Percentiles rank a stretch among this genome's conserved stretches.
These are phyloP conservation scores for Melanotaenia boesemani DNA, from an alignment of 2,797 vertebrate genomes.

Conservation along the genomic window DNA sequence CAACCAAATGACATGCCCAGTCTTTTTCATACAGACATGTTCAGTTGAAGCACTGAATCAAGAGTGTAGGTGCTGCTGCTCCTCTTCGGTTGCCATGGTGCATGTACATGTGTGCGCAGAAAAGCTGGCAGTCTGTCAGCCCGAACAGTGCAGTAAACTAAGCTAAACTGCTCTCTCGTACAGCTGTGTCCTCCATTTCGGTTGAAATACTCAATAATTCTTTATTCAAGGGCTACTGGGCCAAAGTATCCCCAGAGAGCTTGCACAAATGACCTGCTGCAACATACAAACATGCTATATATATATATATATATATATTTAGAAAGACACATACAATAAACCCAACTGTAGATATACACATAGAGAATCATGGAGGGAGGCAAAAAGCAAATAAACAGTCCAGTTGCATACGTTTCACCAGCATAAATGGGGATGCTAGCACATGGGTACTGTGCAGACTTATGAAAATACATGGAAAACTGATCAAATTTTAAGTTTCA, in stretches of 20 bases:
- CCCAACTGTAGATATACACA: no score
- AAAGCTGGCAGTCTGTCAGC: constrained; percentile 24
- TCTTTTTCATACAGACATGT: constrained; percentile 10
- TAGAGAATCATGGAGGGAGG: no score
- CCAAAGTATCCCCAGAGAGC: constrained; percentile 19
- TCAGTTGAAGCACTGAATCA: neutral
- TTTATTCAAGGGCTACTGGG: constrained; percentile 20
- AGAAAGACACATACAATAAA: no score
- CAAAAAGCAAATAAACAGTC: neutral
- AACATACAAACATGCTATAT: neutral
- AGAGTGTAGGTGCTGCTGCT: neutral
- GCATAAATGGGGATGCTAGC: no score
- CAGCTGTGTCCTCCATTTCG: constrained; percentile 3
- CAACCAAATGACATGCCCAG: neutral
- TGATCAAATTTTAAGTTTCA: neutral
- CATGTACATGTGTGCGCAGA: constrained; percentile 9
- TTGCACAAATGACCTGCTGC: no score
- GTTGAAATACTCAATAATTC: constrained; percentile 15
- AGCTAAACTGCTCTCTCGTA: constrained; percentile 30
- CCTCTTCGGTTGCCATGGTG: constrained; percentile 26
- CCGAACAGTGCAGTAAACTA: constrained; percentile 26
- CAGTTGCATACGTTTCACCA: no score
- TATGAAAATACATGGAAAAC: neutral
- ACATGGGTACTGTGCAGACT: no score
- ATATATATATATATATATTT: no score